Base-by-base conservation (phyloP, 2,113 vertebrate species). In the Thryonomys swinderianus region DNA sequence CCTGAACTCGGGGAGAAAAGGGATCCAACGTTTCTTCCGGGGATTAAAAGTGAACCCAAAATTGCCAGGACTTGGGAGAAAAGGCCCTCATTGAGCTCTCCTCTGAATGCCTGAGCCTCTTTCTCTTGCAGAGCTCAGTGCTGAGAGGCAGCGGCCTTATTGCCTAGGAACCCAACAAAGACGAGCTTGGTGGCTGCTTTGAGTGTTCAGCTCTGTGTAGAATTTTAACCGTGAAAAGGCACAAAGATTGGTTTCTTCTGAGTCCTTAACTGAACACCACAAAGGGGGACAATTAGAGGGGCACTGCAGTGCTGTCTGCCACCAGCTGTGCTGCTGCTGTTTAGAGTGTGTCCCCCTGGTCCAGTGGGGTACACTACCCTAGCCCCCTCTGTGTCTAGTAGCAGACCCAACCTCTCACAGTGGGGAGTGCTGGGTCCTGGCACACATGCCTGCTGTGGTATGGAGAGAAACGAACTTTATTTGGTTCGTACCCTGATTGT, bases 131-230 rank as follows among this genome's bases (percentile, higher is more conserved):
- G 97, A 45, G 21, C 97, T 79, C 95, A 97, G 98, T 98, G 97
- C 97, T 98, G 98, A 98, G 97, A 97, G 96, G 98, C 93, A 97
- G 98, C 94, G 57, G 94, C 96, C 96, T 97, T 93, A 98, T 98
- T 96, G 98, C 98, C 98, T 98, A 97, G 98, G 98, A 98, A 99
- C 98, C 96, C 98, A 98, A 99, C 98, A 98, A 98, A 99, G 98
- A 96, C 96, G 37, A 53, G 80, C 93, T 98, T 97, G 97, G 98
- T 98, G 98, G 97, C 97, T 97, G 97, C 96, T 97, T 96, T 96
- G 98, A 97, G 97, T 97, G 95, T 98, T 95, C 90, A 97, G 97
- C 96, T 95, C 97, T 97, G 97, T 98, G 98, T 96, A 96, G 98
- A 98, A 98, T 98, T 98, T 93, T 98, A 98, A 96, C 98, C 91